phyloP scores from a whole-genome alignment of 2,113 vertebrate genomes.

The Varanus salvator region DNA sequence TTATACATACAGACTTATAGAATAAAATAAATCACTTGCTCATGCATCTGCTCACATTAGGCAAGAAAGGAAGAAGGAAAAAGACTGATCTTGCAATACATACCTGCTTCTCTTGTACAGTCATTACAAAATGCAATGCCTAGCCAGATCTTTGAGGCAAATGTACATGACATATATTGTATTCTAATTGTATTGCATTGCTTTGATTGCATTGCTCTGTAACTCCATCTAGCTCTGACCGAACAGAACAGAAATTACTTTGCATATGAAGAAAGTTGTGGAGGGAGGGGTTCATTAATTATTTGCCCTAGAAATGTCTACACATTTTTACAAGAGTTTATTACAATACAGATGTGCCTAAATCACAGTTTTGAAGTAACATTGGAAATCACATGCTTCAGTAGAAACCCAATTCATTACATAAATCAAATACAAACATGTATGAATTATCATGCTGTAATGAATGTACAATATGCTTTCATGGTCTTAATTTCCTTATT shows the following conservation, averaged over 20 bases:
- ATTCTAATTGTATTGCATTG: neutral
- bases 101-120: neutral
- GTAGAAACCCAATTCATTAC: neutral
- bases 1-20: neutral
- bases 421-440: neutral
- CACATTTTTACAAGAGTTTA: neutral
- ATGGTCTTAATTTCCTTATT: neutral
- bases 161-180: neutral
- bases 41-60: neutral
- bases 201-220: neutral
- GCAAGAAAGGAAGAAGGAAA: neutral
- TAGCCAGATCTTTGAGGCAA: neutral
- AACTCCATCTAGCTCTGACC: conserved; percentile 10
- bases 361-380: neutral
- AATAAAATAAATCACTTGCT: neutral
- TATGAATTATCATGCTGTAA: neutral
- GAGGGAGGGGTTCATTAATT: neutral
- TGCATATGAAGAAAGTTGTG: neutral
- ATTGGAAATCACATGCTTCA: neutral
- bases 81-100: neutral
- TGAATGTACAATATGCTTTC: neutral
- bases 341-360: neutral
- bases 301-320: neutral
- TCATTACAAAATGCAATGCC: neutral
- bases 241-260: neutral